phyloP scores from a whole-genome alignment of 2,888 invertebrate species.

The Ditylenchus weischeri region DNA sequence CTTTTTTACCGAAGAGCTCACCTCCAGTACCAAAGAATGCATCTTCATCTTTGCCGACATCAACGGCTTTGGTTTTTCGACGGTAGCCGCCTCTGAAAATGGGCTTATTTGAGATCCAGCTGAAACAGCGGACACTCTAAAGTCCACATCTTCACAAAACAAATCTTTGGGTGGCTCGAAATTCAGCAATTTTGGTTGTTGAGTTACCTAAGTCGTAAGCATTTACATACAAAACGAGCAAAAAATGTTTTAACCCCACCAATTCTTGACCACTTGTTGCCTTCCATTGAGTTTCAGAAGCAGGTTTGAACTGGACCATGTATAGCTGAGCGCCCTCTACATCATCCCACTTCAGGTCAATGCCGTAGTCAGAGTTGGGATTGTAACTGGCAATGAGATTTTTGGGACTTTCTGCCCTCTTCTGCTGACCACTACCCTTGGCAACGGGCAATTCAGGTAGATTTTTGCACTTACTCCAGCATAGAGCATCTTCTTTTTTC shows the following conservation, averaged over 20 bases:
- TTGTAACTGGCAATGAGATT: neutral
- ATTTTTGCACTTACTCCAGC: slow-evolving; percentile 8
- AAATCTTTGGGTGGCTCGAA: slow-evolving; percentile 10
- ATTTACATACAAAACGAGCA: neutral
- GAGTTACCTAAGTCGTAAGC: neutral
- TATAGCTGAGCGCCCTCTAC: slow-evolving; percentile 2
- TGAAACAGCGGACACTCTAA: slow-evolving; percentile 22
- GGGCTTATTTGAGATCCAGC: slow-evolving; percentile 8
- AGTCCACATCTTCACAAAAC: slow-evolving; percentile 23
- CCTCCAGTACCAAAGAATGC: slow-evolving; percentile 13
- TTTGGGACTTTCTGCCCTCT: neutral
- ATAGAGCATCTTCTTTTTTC: slow-evolving; percentile 1
- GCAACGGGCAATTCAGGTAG: neutral
- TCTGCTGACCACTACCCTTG: neutral
- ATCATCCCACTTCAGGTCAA: neutral
- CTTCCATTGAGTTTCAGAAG: neutral
- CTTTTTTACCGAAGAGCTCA: too few species aligned
- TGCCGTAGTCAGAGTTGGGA: neutral
- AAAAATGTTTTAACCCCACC: neutral
- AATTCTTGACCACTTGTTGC: neutral
- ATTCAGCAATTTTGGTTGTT: slow-evolving; percentile 1
- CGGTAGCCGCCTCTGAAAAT: slow-evolving; percentile 7
- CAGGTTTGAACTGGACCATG: neutral
- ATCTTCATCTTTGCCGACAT: slow-evolving; percentile 28
- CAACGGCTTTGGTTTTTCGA: slow-evolving; percentile 26